phyloP scores from a whole-genome alignment of 2,113 vertebrate genomes.

The Oryzias melastigma region DNA sequence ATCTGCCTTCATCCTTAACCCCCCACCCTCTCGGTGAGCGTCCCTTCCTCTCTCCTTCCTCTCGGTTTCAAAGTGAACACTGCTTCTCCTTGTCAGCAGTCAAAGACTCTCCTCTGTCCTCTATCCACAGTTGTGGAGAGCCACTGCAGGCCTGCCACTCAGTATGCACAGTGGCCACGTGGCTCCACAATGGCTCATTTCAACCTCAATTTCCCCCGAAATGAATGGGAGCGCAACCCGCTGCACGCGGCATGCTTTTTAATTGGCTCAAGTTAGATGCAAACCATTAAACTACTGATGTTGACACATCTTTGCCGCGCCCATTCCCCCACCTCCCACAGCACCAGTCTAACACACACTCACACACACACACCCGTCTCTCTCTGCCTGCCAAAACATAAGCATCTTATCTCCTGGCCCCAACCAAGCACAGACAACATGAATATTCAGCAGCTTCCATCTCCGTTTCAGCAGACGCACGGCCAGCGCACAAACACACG shows the following conservation, averaged over 20 bases:
- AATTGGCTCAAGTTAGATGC: conserved; percentile 78
- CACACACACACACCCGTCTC: conserved; percentile 21
- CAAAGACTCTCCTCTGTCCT: conserved; percentile 67
- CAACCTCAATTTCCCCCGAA: conserved; percentile 79
- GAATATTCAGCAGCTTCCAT: conserved; percentile 74
- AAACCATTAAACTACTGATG: conserved; percentile 81
- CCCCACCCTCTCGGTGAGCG: conserved; percentile 19
- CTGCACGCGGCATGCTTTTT: conserved; percentile 70
- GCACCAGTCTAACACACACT: conserved; percentile 14
- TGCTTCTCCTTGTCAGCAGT: conserved; percentile 61
- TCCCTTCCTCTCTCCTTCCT: conserved; percentile 63
- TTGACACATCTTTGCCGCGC: conserved; percentile 63
- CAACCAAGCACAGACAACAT: conserved; percentile 56
- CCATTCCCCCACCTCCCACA: conserved; percentile 34
- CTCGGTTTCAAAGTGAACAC: conserved; percentile 62
- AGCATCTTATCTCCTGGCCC: conserved; percentile 72
- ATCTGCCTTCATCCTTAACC: conserved; percentile 51
- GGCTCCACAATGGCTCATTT: conserved; percentile 77
- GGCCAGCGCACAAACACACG: conserved; percentile 7
- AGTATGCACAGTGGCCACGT: conserved; percentile 71
- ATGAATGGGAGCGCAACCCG: conserved; percentile 71
- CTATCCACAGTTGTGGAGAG: conserved; percentile 54
- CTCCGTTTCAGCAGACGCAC: conserved; percentile 50
- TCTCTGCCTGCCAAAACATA: conserved; percentile 51
- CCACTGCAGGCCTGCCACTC: conserved; percentile 58